These are phyloP conservation scores for Heteronetta atricapilla DNA, from an alignment of 2,113 vertebrate species.

Conservation along the genomic window DNA sequence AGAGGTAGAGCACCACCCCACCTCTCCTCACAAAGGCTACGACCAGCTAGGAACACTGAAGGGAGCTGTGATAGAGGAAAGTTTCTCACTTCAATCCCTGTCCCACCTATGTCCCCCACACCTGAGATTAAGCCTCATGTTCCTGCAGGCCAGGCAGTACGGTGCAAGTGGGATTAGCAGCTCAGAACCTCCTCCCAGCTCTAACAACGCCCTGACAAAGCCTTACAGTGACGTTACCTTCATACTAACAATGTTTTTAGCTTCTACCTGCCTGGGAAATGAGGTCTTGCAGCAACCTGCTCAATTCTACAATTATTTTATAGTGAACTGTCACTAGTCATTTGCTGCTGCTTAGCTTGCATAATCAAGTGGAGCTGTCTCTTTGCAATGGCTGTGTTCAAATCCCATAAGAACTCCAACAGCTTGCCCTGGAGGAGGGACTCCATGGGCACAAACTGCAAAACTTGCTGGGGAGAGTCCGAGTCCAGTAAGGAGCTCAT, in stretches of 20 bases:
- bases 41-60: background rate
- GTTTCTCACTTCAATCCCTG: background rate
- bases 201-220: background rate
- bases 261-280: background rate
- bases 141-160: background rate
- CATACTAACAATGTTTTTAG: background rate
- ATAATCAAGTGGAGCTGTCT: conserved; percentile 88
- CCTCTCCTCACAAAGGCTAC: background rate
- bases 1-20: background rate
- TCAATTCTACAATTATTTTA: background rate
- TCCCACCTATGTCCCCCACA: background rate
- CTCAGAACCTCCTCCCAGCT: background rate
- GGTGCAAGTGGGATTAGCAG: background rate
- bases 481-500: conserved; percentile 65
- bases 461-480: conserved; percentile 78
- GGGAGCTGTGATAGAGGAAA: background rate
- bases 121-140: background rate
- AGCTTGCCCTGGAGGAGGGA: conserved; percentile 82
- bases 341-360: conserved; percentile 70
- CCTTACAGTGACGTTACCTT: background rate
- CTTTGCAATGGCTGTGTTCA: conserved; percentile 87
- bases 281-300: background rate
- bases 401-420: conserved; percentile 86
- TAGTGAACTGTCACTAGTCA: background rate
- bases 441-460: conserved; percentile 94